Evolutionary conservation across 2,888 invertebrate genomes (phyloP), one percentile per base, ranked within the genome.

Genomic region (Panzeria rudis): DNA sequence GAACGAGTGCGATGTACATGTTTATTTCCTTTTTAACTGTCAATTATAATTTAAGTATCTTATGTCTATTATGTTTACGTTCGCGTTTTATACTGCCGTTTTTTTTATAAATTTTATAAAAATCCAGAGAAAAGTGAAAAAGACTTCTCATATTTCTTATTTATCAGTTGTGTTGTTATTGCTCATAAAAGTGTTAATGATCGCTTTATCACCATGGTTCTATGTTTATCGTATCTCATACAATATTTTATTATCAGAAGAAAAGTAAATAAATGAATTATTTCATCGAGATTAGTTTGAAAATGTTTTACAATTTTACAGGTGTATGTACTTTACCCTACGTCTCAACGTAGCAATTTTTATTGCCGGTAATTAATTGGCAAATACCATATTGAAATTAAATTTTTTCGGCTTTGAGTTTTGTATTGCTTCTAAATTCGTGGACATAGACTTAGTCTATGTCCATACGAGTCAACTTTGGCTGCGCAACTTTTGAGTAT

Each of bases 101-200:
- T 25, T 38, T 7, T 25, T 25, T n/a, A 61, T 56, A n/a, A 71
- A 54, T 20, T 44, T 54, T 59, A 50, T 64, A 47, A 38, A 47
- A 52, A 29, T 7, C 71, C 35, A 17, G 20, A 15, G 6, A 47
- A 61, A 38, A 35, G 17, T 32, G 8, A 56, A 11, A 52, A 44
- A n/a, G 44, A n/a, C n/a, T 59, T n/a, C 35, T 38, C 23, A 44
- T 50, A 68, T 29, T 61, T 78, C 17, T 44, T 52, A 61, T 52
- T 80, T 75, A 75, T 73, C 73, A 75, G 66, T 61, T 75, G 52
- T 8, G n/a, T 75, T 61, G 41, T 29, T 66, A 17, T 35, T 20
- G 17, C 23, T 20, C 17, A 17, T 47, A 47, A 15, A 72, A 47
- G 35, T 79, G 35, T 38, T 68, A 68, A 81, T 66, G 66, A 68